Evolutionary conservation across 37 sponge, comb jelly and placozoan genomes (phyloP).

Genomic region (Halisarca cf. caerulea): DNA sequence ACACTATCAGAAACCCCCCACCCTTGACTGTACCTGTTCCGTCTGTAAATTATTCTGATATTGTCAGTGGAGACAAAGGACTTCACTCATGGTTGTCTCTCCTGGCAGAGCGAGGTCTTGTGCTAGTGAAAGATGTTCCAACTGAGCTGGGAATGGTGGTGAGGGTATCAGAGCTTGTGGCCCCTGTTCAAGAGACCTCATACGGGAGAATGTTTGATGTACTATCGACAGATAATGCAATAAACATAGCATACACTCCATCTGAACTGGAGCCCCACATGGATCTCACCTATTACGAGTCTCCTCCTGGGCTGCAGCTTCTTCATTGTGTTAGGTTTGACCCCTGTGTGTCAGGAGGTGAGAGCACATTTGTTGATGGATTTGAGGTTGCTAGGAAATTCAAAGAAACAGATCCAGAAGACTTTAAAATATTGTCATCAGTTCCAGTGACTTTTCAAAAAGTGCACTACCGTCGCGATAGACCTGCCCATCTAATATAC

Average conservation of each 20-base stretch:
- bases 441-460: slow-evolving; percentile 80
- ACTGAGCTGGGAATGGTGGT: not conserved
- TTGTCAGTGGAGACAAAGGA: not conserved
- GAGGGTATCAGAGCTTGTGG: not conserved
- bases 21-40: not conserved
- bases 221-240: slow-evolving; percentile 13
- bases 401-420: slow-evolving; percentile 31
- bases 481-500: slow-evolving; percentile 52
- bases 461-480: slow-evolving; percentile 50
- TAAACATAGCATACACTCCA: slow-evolving; percentile 62
- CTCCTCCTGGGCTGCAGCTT: slow-evolving; percentile 74
- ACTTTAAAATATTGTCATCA: slow-evolving; percentile 52
- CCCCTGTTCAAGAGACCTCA: not conserved
- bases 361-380: slow-evolving; percentile 55
- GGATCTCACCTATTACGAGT: slow-evolving; percentile 68
- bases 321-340: slow-evolving; percentile 77
- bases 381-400: slow-evolving; percentile 62
- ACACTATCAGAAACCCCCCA: not conserved
- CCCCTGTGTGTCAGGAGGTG: slow-evolving; percentile 66
- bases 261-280: slow-evolving; percentile 38
- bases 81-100: not conserved
- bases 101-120: slow-evolving; percentile 6
- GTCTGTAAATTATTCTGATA: not conserved
- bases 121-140: not conserved
- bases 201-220: slow-evolving; percentile 52